These are phyloP conservation scores for Goniozus legneri DNA, from an alignment of 1,140 invertebrate species.

Conservation along the genomic window DNA sequence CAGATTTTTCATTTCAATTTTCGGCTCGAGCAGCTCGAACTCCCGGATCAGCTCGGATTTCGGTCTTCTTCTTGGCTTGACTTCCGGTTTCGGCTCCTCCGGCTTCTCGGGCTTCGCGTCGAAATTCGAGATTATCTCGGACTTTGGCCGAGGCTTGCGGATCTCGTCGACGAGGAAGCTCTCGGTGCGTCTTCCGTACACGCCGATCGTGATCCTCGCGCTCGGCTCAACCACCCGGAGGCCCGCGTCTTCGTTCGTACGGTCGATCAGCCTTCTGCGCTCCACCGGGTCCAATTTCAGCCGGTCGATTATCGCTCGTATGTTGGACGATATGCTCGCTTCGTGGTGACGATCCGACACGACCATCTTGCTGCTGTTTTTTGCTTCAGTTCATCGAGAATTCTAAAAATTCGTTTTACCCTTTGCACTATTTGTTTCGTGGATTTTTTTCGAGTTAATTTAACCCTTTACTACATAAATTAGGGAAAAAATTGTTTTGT, in stretches of 20 bases:
- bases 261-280: conserved; percentile 34
- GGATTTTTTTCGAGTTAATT: too few species aligned
- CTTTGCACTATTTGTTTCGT: too few species aligned
- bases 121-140: background rate
- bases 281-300: conserved; percentile 47
- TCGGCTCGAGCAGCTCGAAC: conserved; percentile 16
- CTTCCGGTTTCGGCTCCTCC: background rate
- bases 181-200: too few species aligned
- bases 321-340: conserved; percentile 46
- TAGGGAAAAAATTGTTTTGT: too few species aligned
- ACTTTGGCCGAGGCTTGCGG: background rate
- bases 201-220: conserved; percentile 47
- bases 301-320: conserved; percentile 51
- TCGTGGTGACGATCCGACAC: conserved; percentile 48
- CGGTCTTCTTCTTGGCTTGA: background rate
- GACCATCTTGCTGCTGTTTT: conserved; percentile 41
- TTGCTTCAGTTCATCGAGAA: too few species aligned
- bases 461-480: too few species aligned
- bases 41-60: background rate
- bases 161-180: background rate
- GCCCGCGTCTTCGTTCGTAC: conserved; percentile 18
- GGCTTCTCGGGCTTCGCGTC: background rate
- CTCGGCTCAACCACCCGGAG: conserved; percentile 21
- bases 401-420: too few species aligned
- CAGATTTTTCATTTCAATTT: conserved; percentile 2